phyloP scores from a whole-genome alignment of 2,113 vertebrate species.

The Gallinago media region DNA sequence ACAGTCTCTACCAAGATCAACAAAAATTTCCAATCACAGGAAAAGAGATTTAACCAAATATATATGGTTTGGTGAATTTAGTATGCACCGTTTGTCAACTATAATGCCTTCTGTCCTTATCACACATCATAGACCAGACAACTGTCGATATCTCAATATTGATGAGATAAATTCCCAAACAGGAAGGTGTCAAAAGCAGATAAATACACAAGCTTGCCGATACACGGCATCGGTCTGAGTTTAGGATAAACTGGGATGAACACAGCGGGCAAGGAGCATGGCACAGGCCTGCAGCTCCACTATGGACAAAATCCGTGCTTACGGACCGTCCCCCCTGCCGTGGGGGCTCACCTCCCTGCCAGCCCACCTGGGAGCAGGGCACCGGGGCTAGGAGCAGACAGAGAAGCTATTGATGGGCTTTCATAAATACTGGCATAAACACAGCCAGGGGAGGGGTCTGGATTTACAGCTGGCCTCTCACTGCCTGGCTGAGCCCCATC shows the following conservation, averaged over 20 bases:
- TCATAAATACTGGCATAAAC: background rate
- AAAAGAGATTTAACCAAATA: background rate
- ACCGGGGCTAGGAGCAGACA: accelerated
- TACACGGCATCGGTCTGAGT: accelerated
- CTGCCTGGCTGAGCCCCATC: background rate
- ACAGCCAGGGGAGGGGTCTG: background rate
- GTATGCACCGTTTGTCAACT: background rate
- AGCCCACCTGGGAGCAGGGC: accelerated
- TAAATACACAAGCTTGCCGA: too few relatives aligned
- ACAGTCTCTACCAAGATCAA: background rate
- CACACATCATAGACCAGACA: background rate
- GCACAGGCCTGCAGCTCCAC: background rate
- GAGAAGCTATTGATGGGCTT: background rate
- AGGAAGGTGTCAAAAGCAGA: too few relatives aligned
- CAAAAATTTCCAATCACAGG: background rate
- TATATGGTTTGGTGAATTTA: background rate
- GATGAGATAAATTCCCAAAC: too few relatives aligned
- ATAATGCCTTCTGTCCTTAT: background rate
- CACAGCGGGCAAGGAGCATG: accelerated
- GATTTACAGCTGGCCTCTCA: background rate
- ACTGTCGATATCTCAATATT: accelerated
- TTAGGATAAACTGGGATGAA: background rate
- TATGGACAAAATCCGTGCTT: background rate
- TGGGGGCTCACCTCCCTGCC: background rate
- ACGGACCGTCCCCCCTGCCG: background rate